phyloP scores from a whole-genome alignment of 2,888 invertebrate species.

The Malthinus flaveolus region DNA sequence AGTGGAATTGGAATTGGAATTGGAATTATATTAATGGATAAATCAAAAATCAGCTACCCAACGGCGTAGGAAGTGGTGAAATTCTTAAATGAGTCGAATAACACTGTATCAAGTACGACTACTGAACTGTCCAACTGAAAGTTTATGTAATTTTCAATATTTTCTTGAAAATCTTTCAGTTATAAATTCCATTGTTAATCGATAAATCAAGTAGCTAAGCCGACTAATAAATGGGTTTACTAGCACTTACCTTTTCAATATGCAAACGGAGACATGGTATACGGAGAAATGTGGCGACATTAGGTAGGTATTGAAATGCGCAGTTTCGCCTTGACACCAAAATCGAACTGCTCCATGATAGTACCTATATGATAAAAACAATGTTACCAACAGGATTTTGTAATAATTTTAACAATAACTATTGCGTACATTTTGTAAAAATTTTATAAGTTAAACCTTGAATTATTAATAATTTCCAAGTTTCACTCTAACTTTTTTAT shows the following conservation, averaged over 20 bases:
- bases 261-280: conserved; percentile 24
- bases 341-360: conserved; percentile 20
- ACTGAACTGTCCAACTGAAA: too few species aligned
- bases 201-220: conserved; percentile 18
- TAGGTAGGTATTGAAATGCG: conserved; percentile 29
- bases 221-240: conserved; percentile 18
- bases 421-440: neutral
- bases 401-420: conserved; percentile 22
- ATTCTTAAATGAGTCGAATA: too few species aligned
- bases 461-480: neutral
- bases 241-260: conserved; percentile 21
- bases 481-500: neutral
- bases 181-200: neutral
- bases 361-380: conserved; percentile 15
- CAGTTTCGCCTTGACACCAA: conserved; percentile 31
- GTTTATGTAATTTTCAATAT: too few species aligned
- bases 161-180: too few species aligned
- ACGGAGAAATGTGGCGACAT: conserved; percentile 33
- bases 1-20: too few species aligned
- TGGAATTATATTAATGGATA: too few species aligned
- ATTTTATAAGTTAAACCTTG: conserved; percentile 7
- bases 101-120: too few species aligned
- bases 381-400: conserved; percentile 24
- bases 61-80: too few species aligned
- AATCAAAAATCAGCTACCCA: too few species aligned